A percentile compares a stretch with the other conserved stretches of the same genome.
Evolutionary conservation across 2,888 invertebrate genomes (phyloP).

Genomic region (Papilio gigon): DNA sequence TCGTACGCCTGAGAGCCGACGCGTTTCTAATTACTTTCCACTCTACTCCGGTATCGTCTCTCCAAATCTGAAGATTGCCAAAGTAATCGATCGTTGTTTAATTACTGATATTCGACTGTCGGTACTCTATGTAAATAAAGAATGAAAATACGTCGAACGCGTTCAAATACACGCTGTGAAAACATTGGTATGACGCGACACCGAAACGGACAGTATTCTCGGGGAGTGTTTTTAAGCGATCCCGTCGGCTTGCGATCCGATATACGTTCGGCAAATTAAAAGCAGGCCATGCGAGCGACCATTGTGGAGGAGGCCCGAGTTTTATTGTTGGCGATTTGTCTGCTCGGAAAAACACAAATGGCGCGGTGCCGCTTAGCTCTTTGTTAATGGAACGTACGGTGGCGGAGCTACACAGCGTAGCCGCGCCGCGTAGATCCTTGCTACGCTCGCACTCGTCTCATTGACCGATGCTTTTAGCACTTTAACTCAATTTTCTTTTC

Average conservation of each 20-base stretch:
- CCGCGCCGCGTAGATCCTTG: conserved; percentile 42
- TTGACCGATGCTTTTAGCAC: conserved; percentile 44
- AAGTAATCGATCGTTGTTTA: conserved; percentile 65
- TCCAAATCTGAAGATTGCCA: conserved; percentile 68
- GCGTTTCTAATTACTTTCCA: conserved; percentile 76
- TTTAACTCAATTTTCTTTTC: background rate
- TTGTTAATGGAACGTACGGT: conserved; percentile 73
- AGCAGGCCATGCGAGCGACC: conserved; percentile 75
- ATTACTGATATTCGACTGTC: conserved; percentile 60
- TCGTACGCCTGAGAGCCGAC: conserved; percentile 70
- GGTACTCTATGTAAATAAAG: conserved; percentile 50
- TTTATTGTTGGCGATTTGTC: conserved; percentile 80
- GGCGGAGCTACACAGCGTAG: conserved; percentile 55
- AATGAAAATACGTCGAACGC: background rate
- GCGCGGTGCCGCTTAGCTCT: conserved; percentile 71
- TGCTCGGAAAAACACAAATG: conserved; percentile 78
- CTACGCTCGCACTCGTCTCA: conserved; percentile 44
- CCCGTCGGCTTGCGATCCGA: conserved; percentile 63
- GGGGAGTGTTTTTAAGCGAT: conserved; percentile 75
- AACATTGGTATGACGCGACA: conserved; percentile 48
- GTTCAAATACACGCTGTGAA: conserved; percentile 44
- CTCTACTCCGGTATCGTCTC: conserved; percentile 67
- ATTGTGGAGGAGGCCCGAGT: conserved; percentile 71
- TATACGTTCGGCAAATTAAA: conserved; percentile 79
- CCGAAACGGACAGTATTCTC: conserved; percentile 63